Conservation (phyloP, 2,113 vertebrate species). For the Reinhardtius hippoglossoides region DNA sequence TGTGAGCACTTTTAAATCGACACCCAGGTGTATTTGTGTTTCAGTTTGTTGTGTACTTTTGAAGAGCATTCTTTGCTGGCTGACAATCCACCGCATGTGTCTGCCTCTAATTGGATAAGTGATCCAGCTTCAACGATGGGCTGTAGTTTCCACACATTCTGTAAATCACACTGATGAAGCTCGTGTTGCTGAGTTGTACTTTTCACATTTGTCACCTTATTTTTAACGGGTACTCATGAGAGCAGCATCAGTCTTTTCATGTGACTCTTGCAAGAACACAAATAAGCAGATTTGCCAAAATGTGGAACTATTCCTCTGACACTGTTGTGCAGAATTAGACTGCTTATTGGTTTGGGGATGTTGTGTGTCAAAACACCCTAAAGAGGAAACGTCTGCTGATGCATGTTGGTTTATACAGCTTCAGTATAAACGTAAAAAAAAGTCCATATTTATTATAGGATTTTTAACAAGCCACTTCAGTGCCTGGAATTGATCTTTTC, state of each 20-base stretch:
- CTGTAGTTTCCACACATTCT: conserved; percentile 4
- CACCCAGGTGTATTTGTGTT: background rate
- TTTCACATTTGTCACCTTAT: conserved; percentile 7
- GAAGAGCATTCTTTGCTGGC: background rate
- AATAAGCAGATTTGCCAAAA: background rate
- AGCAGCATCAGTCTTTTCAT: background rate
- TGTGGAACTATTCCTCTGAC: background rate
- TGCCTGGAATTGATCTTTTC: background rate
- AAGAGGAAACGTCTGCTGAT: background rate
- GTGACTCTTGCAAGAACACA: background rate
- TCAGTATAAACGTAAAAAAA: background rate
- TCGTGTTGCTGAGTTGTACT: background rate
- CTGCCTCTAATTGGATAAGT: background rate
- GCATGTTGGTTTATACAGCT: background rate
- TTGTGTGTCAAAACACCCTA: background rate
- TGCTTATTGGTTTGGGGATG: background rate
- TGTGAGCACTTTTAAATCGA: background rate
- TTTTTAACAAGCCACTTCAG: background rate
- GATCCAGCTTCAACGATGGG: background rate
- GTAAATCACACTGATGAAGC: background rate
- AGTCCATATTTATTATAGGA: background rate
- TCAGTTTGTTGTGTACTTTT: background rate
- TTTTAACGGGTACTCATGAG: conserved; percentile 1
- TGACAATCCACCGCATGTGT: background rate
- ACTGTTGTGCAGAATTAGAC: background rate